These are phyloP conservation scores for Heliconius hortense DNA, from an alignment of 2,888 invertebrate genomes.

Conservation along the genomic window DNA sequence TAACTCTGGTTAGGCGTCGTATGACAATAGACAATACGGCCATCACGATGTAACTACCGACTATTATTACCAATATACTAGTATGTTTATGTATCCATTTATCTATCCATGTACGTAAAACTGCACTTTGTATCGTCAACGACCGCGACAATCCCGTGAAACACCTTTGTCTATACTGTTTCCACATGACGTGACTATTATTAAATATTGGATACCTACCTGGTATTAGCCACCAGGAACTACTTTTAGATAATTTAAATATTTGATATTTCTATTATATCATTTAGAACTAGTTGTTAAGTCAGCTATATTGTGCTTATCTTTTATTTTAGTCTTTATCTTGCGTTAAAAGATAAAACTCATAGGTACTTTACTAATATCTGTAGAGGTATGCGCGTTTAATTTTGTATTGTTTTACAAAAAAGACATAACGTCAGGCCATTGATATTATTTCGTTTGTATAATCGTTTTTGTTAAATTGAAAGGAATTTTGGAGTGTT, in stretches of 20 bases:
- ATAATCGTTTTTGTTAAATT: too few species aligned
- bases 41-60: not conserved
- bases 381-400: not conserved
- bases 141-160: not conserved
- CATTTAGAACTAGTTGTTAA: not conserved
- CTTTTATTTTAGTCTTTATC: slow-evolving; percentile 7
- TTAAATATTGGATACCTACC: too few species aligned
- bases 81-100: not conserved
- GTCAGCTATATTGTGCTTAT: not conserved
- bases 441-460: too few species aligned
- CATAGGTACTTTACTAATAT: not conserved
- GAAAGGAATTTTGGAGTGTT: too few species aligned
- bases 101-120: not conserved
- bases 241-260: not conserved
- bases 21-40: not conserved
- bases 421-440: not conserved
- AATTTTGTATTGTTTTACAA: not conserved
- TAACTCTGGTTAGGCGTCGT: not conserved
- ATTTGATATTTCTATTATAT: not conserved
- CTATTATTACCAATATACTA: not conserved
- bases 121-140: not conserved
- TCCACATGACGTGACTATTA: not conserved
- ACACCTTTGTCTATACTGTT: slow-evolving; percentile 1
- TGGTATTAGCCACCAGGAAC: not conserved
- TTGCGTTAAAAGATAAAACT: not conserved